phyloP scores from a whole-genome alignment of 2,888 invertebrate species.

The Nephrotoma appendiculata region DNA sequence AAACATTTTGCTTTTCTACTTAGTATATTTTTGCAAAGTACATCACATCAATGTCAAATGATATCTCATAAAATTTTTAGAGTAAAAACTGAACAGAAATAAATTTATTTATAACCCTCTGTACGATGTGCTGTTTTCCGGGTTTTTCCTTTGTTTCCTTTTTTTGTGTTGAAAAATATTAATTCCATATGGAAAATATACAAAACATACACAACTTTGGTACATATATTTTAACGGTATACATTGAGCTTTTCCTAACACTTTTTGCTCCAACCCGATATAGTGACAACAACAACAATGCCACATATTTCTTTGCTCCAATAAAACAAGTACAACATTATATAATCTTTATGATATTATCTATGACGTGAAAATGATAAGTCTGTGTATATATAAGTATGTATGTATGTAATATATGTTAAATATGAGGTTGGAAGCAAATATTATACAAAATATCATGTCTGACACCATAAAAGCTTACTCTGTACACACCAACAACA shows the following conservation, averaged over 20 bases:
- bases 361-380: neutral
- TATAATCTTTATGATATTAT: neutral
- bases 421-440: neutral
- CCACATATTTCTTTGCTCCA: neutral
- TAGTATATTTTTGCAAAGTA: neutral
- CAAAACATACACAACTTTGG: neutral
- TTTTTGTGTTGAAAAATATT: neutral
- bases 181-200: neutral
- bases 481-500: neutral
- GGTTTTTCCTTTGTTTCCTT: neutral
- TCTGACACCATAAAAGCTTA: neutral
- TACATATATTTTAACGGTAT: neutral
- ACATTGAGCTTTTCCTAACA: neutral
- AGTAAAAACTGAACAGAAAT: neutral
- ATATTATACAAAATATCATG: neutral
- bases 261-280: neutral
- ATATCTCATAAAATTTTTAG: neutral
- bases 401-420: neutral
- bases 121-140: neutral
- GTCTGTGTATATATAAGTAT: neutral
- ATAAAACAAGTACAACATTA: neutral
- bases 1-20: neutral
- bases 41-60: neutral
- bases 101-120: neutral
- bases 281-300: neutral